Evolutionary conservation across 2,888 invertebrate genomes (phyloP).

Genomic region (Teinopalpus imperialis): DNA sequence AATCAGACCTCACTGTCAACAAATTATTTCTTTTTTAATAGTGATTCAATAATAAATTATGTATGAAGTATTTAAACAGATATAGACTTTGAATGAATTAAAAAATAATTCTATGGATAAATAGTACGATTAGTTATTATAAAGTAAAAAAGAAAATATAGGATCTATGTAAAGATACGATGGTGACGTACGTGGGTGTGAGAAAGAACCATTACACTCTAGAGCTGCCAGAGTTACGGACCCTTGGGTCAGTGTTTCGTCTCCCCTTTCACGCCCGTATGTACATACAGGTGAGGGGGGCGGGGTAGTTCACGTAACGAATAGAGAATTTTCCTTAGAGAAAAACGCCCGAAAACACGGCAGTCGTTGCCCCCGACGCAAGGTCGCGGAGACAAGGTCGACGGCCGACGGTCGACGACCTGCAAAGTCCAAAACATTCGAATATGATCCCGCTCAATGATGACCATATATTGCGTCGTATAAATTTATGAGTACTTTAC

Average conservation of each 20-base stretch:
- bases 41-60: too few relatives aligned
- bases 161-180: background rate
- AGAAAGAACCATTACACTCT: conserved; percentile 57
- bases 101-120: too few relatives aligned
- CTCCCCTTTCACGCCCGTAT: conserved; percentile 15
- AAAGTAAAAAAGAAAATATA: background rate
- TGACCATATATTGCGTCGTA: conserved; percentile 17
- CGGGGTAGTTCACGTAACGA: conserved; percentile 43
- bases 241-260: conserved; percentile 25
- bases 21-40: too few relatives aligned
- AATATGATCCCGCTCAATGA: conserved; percentile 13
- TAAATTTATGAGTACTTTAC: conserved; percentile 12
- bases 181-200: conserved; percentile 41
- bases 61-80: too few relatives aligned
- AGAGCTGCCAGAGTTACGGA: conserved; percentile 39
- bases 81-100: too few relatives aligned
- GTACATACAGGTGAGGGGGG: conserved; percentile 27
- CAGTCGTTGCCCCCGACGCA: conserved; percentile 56
- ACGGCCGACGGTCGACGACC: conserved; percentile 50
- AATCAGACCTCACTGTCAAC: too few relatives aligned
- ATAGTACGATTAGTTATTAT: background rate
- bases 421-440: conserved; percentile 48
- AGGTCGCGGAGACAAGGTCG: conserved; percentile 68
- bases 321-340: conserved; percentile 66
- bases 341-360: conserved; percentile 71